Conservation (phyloP, 1,140 invertebrate genomes). For the Hermetia illucens region DNA sequence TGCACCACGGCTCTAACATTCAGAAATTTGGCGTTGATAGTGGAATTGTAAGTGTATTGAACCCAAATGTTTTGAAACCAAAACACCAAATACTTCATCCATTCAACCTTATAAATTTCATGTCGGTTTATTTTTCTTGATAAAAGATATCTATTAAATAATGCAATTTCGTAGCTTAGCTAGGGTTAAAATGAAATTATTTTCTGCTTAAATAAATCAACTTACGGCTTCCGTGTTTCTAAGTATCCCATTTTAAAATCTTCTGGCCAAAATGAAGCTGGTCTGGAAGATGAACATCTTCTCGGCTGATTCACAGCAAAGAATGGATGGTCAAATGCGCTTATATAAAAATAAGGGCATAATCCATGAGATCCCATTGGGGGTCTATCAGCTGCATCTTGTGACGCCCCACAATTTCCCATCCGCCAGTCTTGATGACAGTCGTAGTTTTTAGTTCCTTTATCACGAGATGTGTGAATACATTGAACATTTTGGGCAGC, state of each 20-base stretch:
- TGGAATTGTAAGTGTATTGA: too few species aligned
- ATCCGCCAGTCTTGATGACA: constrained; percentile 8
- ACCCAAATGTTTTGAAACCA: too few species aligned
- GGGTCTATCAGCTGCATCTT: constrained; percentile 2
- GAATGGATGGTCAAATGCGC: constrained; percentile 5
- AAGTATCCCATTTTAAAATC: constrained; percentile 8
- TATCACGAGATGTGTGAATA: constrained; percentile 7
- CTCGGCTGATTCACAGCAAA: neutral
- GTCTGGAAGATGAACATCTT: neutral
- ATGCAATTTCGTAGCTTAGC: too few species aligned
- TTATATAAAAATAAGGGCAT: constrained; percentile 7
- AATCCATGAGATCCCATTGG: constrained; percentile 6
- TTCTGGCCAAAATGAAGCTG: constrained; percentile 2
- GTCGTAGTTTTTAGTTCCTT: constrained; percentile 3
- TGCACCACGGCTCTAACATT: too few species aligned
- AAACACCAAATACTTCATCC: too few species aligned
- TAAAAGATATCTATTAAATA: too few species aligned
- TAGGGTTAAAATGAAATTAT: too few species aligned
- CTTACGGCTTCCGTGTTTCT: constrained; percentile 5
- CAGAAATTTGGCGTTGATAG: too few species aligned
- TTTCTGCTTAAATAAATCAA: too few species aligned
- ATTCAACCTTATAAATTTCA: too few species aligned
- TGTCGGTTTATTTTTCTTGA: too few species aligned
- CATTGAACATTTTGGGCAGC: constrained; percentile 7
- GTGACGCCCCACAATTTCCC: constrained; percentile 5